phyloP scores from a whole-genome alignment of 2,888 invertebrate genomes.

The Leptogaster cylindrica region DNA sequence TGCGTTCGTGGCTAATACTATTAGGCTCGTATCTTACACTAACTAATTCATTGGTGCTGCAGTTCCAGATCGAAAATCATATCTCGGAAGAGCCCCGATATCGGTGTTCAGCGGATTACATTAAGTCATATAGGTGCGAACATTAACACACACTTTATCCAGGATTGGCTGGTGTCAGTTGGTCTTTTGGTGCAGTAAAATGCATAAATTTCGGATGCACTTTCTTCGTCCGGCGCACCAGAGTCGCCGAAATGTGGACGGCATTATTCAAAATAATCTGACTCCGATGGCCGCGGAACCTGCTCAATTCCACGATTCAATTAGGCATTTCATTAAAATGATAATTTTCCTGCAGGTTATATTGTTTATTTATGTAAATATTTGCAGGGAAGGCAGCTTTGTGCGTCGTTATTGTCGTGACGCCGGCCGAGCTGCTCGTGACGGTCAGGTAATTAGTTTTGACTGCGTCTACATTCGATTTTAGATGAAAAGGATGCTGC shows the following conservation, averaged over 20 bases:
- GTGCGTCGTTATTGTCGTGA: neutral
- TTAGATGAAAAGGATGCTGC: conserved; percentile 12
- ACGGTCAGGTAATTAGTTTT: conserved; percentile 24
- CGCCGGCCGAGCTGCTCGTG: neutral
- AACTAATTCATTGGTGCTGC: neutral
- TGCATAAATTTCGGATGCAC: conserved; percentile 14
- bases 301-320: conserved; percentile 22
- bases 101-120: conserved; percentile 1
- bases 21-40: conserved; percentile 14
- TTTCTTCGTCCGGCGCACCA: neutral
- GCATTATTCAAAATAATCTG: neutral
- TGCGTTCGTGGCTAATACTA: conserved; percentile 14
- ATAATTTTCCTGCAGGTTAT: conserved; percentile 8
- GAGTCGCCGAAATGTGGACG: neutral
- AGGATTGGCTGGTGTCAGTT: neutral
- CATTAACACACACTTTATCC: conserved; percentile 20
- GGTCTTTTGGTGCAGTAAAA: too few relatives aligned
- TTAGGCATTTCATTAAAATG: conserved; percentile 39
- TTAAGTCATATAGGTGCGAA: conserved; percentile 10
- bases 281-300: conserved; percentile 10
- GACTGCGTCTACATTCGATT: neutral
- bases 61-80: neutral
- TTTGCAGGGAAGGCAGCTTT: conserved; percentile 16
- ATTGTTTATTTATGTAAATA: conserved; percentile 24
- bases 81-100: neutral